Percentiles rank a stretch among this genome's conserved stretches.
phyloP scores from a whole-genome alignment of 2,888 invertebrate species.

The Augochlorella aurata region DNA sequence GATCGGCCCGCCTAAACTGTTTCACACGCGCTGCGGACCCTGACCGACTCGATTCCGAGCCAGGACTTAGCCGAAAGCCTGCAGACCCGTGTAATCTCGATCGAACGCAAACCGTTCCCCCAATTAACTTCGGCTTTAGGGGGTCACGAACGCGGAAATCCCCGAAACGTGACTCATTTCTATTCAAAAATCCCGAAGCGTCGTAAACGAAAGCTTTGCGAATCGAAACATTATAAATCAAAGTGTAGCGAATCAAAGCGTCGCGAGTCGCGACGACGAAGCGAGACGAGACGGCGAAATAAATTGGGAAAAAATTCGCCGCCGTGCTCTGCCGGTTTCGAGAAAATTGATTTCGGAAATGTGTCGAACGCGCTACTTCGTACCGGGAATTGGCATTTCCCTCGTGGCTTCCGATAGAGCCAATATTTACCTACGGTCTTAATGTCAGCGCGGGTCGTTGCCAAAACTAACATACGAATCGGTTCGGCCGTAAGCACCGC shows the following conservation, averaged over 20 bases:
- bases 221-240: no score
- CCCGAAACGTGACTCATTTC: neutral
- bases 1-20: neutral
- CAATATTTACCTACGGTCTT: constrained; percentile 73
- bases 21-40: neutral
- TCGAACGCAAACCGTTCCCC: neutral
- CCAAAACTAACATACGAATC: constrained; percentile 74
- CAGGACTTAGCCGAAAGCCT: constrained; percentile 4
- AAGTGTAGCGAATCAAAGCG: no score
- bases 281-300: no score
- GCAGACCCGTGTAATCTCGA: constrained; percentile 9
- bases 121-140: neutral
- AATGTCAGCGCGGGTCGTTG: constrained; percentile 69
- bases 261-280: no score
- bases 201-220: no score
- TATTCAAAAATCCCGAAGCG: no score
- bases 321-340: neutral
- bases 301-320: neutral
- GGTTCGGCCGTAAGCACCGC: constrained; percentile 67
- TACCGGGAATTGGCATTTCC: constrained; percentile 63
- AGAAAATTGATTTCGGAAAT: neutral
- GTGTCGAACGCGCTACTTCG: constrained; percentile 45
- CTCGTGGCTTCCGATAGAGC: constrained; percentile 66
- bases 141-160: neutral
- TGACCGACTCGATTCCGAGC: neutral